These are phyloP conservation scores for Corynorhinus townsendii DNA, from an alignment of 2,113 vertebrate species.

Conservation along the genomic window DNA sequence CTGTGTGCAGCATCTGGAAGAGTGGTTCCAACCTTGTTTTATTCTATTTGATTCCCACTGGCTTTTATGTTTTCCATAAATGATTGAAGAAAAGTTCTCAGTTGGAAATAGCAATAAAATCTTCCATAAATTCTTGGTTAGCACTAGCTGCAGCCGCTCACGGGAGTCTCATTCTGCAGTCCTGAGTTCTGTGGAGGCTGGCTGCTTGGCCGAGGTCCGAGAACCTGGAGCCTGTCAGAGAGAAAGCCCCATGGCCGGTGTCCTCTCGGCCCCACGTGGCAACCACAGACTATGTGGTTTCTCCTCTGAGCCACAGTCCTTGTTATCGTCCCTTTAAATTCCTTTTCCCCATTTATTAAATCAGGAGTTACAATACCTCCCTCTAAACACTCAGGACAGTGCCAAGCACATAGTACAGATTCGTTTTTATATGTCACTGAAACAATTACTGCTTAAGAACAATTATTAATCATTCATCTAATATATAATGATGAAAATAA, in stretches of 20 bases:
- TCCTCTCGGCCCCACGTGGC: background rate
- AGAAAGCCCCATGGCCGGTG: fast-evolving
- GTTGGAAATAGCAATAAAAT: conserved; percentile 75
- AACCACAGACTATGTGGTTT: background rate
- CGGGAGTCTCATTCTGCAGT: background rate
- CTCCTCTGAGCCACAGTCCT: background rate
- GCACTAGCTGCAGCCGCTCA: conserved; percentile 3
- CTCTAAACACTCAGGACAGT: background rate
- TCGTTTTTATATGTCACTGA: background rate
- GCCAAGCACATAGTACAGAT: background rate
- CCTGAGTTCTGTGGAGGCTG: background rate
- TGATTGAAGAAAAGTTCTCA: conserved; percentile 79
- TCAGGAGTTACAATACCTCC: background rate
- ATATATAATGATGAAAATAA: background rate
- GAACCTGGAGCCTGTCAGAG: background rate
- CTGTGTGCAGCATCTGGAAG: conserved; percentile 80
- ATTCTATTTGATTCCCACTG: conserved; percentile 79
- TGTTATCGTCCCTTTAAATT: background rate
- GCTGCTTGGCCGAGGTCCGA: background rate
- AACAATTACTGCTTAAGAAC: background rate
- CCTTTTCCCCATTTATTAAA: background rate
- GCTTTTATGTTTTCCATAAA: conserved; percentile 82
- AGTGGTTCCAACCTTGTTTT: conserved; percentile 76
- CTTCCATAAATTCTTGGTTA: conserved; percentile 74
- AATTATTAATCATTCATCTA: background rate